These are phyloP conservation scores for Lepidocyrtoides sp. DNA, from an alignment of 2,888 invertebrate species.

Conservation along the genomic window DNA sequence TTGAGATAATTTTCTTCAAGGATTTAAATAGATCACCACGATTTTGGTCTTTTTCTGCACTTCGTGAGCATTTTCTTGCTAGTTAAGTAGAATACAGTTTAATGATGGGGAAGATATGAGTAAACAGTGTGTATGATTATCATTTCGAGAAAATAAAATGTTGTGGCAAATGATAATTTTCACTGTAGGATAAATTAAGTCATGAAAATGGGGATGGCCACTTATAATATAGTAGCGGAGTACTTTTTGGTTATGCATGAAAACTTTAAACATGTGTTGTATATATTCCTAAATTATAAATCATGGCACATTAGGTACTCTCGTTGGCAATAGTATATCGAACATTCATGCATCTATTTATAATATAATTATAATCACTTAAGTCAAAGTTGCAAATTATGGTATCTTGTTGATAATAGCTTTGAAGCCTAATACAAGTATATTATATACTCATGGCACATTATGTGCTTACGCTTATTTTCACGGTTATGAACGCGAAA, in stretches of 20 bases:
- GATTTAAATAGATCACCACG: slow-evolving; percentile 44
- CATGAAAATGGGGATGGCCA: slow-evolving; percentile 61
- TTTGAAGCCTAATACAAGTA: background rate
- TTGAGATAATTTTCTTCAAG: background rate
- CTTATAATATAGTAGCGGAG: slow-evolving; percentile 7
- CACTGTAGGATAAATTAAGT: slow-evolving; percentile 52
- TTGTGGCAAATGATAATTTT: background rate
- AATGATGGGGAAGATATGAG: slow-evolving; percentile 50
- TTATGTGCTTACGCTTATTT: slow-evolving; percentile 43
- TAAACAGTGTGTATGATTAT: background rate
- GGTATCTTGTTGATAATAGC: background rate
- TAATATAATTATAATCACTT: background rate
- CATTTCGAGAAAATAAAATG: background rate
- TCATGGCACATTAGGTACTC: slow-evolving; percentile 6
- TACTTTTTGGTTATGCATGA: background rate
- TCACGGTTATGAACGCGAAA: slow-evolving; percentile 60
- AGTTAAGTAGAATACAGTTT: slow-evolving; percentile 3
- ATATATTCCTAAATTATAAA: background rate
- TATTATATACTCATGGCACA: background rate
- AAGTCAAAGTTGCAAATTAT: background rate
- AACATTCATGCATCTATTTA: background rate
- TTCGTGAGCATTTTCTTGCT: background rate
- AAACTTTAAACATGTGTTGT: slow-evolving; percentile 19
- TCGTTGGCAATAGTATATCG: background rate
- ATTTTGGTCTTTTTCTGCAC: background rate